Conservation (phyloP, 2,113 vertebrate genomes). For the Sebastes schlegelii region DNA sequence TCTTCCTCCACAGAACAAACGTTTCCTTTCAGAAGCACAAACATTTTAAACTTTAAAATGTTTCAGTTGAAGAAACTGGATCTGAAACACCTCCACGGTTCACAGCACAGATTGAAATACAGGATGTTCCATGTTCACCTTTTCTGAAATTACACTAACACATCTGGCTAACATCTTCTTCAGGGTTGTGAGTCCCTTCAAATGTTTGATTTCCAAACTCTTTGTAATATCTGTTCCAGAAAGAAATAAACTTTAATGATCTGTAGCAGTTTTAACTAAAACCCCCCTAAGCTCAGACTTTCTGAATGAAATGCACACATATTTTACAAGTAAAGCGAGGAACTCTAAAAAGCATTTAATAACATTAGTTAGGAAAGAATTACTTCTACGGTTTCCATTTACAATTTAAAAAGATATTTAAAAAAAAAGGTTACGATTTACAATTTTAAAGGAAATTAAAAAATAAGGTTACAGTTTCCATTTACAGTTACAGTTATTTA, state of each 20-base stretch:
- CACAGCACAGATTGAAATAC: conserved; percentile 10
- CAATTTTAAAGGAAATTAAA: too few relatives aligned
- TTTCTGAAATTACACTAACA: background rate
- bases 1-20: background rate
- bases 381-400: background rate
- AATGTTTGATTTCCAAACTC: too few relatives aligned
- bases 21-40: background rate
- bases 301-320: background rate
- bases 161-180: background rate
- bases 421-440: too few relatives aligned
- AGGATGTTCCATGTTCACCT: too few relatives aligned
- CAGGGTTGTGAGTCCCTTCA: background rate
- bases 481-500: too few relatives aligned
- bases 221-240: background rate
- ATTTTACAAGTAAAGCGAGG: background rate
- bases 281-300: too few relatives aligned
- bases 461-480: too few relatives aligned
- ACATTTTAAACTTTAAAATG: background rate
- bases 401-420: background rate
- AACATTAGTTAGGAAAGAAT: background rate
- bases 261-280: background rate
- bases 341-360: background rate
- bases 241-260: background rate
- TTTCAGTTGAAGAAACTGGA: conserved; percentile 15
- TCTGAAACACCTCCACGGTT: background rate